Evolutionary conservation across 2,797 vertebrate species (phyloP).

Genomic region (Furcifer pardalis): DNA sequence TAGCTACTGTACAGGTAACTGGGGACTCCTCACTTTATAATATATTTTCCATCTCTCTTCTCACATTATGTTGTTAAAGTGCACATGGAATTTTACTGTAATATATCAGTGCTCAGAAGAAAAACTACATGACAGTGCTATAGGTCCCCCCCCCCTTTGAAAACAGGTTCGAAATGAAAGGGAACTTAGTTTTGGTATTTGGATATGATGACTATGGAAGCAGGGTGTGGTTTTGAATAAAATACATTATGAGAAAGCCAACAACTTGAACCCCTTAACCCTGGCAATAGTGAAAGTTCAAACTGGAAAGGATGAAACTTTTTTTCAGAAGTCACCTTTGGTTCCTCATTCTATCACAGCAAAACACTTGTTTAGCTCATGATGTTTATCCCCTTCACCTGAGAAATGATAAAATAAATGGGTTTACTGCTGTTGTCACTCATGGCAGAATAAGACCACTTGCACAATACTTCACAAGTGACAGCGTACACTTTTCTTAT

Average conservation of each 20-base stretch:
- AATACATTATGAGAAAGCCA: background rate
- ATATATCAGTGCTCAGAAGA: background rate
- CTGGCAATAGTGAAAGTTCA: background rate
- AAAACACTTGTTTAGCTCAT: background rate
- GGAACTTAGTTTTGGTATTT: background rate
- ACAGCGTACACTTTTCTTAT: no score
- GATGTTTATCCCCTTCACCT: background rate
- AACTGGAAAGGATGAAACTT: background rate
- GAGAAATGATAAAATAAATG: background rate
- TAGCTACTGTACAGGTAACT: background rate
- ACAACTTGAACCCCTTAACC: background rate
- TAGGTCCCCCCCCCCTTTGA: background rate
- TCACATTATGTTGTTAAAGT: background rate
- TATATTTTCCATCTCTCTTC: background rate
- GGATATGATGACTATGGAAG: background rate
- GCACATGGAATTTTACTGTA: background rate
- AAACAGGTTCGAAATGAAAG: background rate
- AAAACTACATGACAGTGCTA: no score
- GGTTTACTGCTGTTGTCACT: no score
- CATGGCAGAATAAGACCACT: no score
- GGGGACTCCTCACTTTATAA: background rate
- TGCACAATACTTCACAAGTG: no score
- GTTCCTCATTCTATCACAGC: background rate
- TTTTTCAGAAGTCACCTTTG: no score
- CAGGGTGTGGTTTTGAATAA: background rate